Base-by-base conservation (phyloP, 2,113 vertebrate genomes). In the Salminus brasiliensis region DNA sequence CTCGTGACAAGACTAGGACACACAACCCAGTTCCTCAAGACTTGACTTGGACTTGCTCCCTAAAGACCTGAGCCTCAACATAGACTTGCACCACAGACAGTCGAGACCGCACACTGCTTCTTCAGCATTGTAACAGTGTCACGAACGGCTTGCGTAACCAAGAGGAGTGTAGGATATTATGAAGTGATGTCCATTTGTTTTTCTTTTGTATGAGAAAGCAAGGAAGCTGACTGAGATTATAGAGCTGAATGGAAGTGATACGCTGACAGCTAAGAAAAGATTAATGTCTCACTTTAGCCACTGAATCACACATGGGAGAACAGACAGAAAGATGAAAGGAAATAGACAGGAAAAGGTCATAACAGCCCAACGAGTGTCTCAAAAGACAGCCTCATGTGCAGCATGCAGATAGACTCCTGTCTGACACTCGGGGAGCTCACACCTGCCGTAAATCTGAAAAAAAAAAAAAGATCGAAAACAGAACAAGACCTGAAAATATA, bases 401-500 rank as follows among this genome's bases (percentile, higher is more conserved):
- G 43, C 4, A 21, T 29, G 34, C 76, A 70, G 23, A 68, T n/a
- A 15, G n/a, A 36, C 74, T 39, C 15, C 8, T n/a, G 34, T 67
- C 34, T 21, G 1, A 36, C 21, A 30, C 59, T 57, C 23, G 23
- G 10, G 23, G 5, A 57, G 11, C 34, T 10, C 62, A 67, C 62
- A 68, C 16, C 10, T 68, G 63, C 21, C 34, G n/a, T n/a, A n/a
- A n/a, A n/a, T n/a, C n/a, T n/a, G n/a, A n/a, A n/a, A n/a, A n/a
- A n/a, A n/a, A n/a, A n/a, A n/a, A n/a, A n/a, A n/a, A n/a, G n/a
- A n/a, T n/a, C n/a, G n/a, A n/a, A 68, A 25, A 53, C 6, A 25
- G 5, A 66, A 52, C 36, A 39, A 76, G 45, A 39, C 52, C 74
- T n/a, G n/a, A 76, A 76, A n/a, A 12, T 23, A n/a, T 43, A 68